A percentile compares a stretch with the other conserved stretches of the same genome.
Conservation (phyloP, 2,113 vertebrate genomes). For the Poicephalus gulielmi region DNA sequence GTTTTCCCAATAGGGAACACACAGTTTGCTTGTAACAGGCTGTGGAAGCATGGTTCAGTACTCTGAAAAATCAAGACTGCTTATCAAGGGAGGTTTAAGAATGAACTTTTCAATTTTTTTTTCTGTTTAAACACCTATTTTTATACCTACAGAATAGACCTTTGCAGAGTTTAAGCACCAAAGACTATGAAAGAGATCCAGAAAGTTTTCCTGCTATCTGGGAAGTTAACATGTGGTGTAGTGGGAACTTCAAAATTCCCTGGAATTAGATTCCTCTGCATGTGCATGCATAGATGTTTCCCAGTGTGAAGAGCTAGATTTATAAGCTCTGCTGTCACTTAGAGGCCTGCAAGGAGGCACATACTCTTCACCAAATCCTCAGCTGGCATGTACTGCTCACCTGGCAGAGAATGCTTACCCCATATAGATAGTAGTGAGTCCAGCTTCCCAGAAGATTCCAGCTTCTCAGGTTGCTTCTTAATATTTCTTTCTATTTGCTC, state of each 20-base stretch:
- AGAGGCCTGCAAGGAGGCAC: background rate
- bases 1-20: background rate
- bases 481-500: background rate
- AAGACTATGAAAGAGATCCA: background rate
- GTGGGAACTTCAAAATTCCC: background rate
- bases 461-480: background rate
- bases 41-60: background rate
- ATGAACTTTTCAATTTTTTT: background rate
- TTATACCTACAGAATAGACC: background rate
- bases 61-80: background rate
- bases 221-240: background rate
- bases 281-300: accelerated
- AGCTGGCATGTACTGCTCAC: background rate
- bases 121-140: background rate
- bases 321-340: background rate
- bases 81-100: background rate
- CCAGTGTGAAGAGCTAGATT: background rate
- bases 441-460: background rate
- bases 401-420: background rate
- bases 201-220: background rate
- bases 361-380: background rate
- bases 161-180: background rate
- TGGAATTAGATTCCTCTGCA: background rate
- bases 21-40: background rate
- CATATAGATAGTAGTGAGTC: background rate